phyloP scores from a whole-genome alignment of 2,888 invertebrate genomes.

The Melieria omissa region DNA sequence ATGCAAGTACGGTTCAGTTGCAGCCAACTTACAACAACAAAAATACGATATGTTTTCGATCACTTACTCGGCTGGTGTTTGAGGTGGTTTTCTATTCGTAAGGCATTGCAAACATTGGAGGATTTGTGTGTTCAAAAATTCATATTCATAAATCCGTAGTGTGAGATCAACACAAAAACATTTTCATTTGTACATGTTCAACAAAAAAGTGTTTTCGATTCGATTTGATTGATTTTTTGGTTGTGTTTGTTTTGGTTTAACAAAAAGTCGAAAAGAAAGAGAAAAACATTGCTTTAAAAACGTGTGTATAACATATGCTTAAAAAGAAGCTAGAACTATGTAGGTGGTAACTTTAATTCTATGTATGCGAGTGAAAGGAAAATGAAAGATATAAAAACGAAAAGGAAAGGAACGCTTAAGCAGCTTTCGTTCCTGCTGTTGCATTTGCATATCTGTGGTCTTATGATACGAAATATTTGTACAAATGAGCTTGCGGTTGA shows the following conservation, averaged over 20 bases:
- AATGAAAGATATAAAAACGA: no score
- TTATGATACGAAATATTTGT: no score
- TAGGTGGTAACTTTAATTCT: no score
- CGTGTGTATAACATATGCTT: constrained; percentile 46
- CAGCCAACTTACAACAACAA: constrained; percentile 25
- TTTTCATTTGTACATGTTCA: constrained; percentile 45
- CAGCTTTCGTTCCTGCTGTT: no score
- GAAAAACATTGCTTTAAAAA: constrained; percentile 57
- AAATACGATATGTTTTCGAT: constrained; percentile 40
- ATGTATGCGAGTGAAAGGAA: no score
- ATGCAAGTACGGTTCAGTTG: constrained; percentile 18
- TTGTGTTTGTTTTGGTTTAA: constrained; percentile 28
- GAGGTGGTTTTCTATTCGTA: constrained; percentile 66
- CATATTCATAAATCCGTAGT: constrained; percentile 46
- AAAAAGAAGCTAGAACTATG: constrained; percentile 29
- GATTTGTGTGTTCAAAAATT: constrained; percentile 48
- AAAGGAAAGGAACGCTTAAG: no score
- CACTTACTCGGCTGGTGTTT: constrained; percentile 67
- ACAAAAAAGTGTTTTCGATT: constrained; percentile 46
- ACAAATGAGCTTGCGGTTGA: no score
- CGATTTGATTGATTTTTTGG: not conserved
- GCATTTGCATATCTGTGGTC: no score
- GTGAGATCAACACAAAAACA: constrained; percentile 45
- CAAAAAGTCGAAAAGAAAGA: constrained; percentile 59
- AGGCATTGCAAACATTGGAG: constrained; percentile 51